These are phyloP conservation scores for Bostrychus sinensis DNA, from an alignment of 2,113 vertebrate species.

Conservation along the genomic window DNA sequence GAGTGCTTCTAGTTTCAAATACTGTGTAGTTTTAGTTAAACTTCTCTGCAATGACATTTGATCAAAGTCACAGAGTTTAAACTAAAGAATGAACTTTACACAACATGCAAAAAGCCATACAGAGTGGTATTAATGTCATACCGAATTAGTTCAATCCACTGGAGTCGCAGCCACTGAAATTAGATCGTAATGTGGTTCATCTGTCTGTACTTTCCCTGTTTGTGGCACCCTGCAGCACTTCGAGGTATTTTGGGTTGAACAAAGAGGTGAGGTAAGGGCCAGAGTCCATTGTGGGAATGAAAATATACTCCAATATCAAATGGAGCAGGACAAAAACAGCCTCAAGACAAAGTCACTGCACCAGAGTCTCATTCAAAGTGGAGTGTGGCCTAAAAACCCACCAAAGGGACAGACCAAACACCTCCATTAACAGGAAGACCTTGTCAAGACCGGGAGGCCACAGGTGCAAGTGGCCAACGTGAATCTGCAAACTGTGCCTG, in stretches of 20 bases:
- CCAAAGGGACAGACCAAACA: slow-evolving; percentile 58
- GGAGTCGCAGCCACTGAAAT: slow-evolving; percentile 30
- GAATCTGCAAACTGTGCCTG: slow-evolving; percentile 9
- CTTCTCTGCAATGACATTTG: neutral
- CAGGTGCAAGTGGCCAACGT: slow-evolving; percentile 18
- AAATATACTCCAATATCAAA: slow-evolving; percentile 47
- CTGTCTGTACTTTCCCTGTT: slow-evolving; percentile 50
- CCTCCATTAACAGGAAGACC: slow-evolving; percentile 49
- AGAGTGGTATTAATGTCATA: slow-evolving; percentile 39
- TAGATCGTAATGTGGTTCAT: slow-evolving; percentile 19
- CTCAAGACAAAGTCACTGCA: slow-evolving; percentile 24
- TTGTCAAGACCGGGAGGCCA: slow-evolving; percentile 4
- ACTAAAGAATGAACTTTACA: neutral
- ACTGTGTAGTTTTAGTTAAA: slow-evolving; percentile 8
- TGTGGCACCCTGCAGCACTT: slow-evolving; percentile 29
- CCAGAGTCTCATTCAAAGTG: slow-evolving; percentile 17
- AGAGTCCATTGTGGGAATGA: slow-evolving; percentile 44
- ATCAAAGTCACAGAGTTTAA: slow-evolving; percentile 28
- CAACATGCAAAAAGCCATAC: neutral
- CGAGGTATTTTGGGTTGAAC: slow-evolving; percentile 45
- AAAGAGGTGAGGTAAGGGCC: slow-evolving; percentile 46
- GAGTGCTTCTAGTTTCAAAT: neutral
- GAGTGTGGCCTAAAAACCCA: slow-evolving; percentile 35
- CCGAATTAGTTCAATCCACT: slow-evolving; percentile 30
- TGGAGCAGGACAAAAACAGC: slow-evolving; percentile 31